Conservation (phyloP, 2,797 vertebrate species). For the Melanotaenia boesemani region DNA sequence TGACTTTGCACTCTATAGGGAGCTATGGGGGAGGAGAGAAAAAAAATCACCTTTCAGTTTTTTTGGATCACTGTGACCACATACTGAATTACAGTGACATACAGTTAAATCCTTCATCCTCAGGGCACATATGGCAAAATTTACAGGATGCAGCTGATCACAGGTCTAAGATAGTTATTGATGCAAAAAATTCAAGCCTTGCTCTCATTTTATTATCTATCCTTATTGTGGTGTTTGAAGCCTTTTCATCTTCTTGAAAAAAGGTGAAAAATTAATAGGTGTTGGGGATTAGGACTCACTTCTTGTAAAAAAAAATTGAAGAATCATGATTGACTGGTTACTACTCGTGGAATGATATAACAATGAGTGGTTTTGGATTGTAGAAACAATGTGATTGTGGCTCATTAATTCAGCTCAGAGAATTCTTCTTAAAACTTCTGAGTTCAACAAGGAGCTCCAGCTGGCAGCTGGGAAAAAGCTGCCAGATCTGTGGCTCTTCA, state of each 20-base stretch:
- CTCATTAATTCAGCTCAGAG: conserved; percentile 22
- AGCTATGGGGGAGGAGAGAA: conserved; percentile 55
- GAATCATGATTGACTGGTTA: conserved; percentile 1
- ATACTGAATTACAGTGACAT: conserved; percentile 64
- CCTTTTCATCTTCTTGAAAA: not conserved
- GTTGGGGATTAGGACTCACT: not conserved
- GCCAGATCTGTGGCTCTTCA: conserved; percentile 18
- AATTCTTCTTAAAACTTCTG: conserved; percentile 13
- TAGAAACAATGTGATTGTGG: not conserved
- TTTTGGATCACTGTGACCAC: conserved; percentile 76
- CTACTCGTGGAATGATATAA: conserved; percentile 1
- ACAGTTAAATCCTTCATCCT: conserved; percentile 34
- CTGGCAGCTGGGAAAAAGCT: conserved; percentile 31
- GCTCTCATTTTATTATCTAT: conserved; percentile 23
- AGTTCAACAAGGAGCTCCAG: conserved; percentile 17
- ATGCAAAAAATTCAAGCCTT: conserved; percentile 8
- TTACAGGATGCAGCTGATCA: conserved; percentile 54
- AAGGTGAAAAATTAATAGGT: not conserved
- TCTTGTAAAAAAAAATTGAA: conserved; percentile 20
- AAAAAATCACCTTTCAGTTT: conserved; percentile 80
- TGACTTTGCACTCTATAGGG: conserved; percentile 77
- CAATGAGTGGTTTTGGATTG: conserved; percentile 1
- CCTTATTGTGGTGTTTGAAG: conserved; percentile 14
- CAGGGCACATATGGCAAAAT: conserved; percentile 50
- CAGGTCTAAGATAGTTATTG: conserved; percentile 23